Evolutionary conservation across 2,113 vertebrate genomes (phyloP).

Genomic region (Brachypteracias leptosomus): DNA sequence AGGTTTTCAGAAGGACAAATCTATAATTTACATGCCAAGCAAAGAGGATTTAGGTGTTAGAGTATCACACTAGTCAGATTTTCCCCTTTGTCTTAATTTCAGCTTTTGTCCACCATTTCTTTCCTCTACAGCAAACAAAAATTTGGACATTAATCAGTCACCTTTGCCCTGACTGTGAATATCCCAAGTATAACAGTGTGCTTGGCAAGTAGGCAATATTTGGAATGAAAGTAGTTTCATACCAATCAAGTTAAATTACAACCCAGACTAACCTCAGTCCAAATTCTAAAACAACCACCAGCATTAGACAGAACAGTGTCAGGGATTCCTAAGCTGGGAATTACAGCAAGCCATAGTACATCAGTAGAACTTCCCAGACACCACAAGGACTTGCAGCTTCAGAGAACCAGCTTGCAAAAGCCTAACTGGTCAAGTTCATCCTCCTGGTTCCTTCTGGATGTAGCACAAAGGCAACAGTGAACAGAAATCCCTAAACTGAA

Average conservation of each 20-base stretch:
- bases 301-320: background rate
- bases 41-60: background rate
- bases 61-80: background rate
- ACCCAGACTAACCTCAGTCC: background rate
- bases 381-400: background rate
- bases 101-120: background rate
- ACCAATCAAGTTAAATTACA: constrained; percentile 52
- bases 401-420: background rate
- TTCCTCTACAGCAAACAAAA: background rate
- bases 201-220: background rate
- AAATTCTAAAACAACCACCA: background rate
- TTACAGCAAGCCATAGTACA: background rate
- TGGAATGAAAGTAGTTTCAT: constrained; percentile 19
- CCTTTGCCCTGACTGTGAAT: constrained; percentile 10
- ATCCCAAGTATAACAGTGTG: background rate
- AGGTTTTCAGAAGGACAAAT: background rate
- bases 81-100: background rate
- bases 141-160: background rate
- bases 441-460: background rate
- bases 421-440: background rate
- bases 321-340: background rate
- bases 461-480: background rate
- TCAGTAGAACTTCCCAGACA: background rate
- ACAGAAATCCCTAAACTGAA: background rate
- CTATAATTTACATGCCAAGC: background rate